Conservation (phyloP, 92 coral and sea anemone species). For the Umimayanthus chanpuru region DNA sequence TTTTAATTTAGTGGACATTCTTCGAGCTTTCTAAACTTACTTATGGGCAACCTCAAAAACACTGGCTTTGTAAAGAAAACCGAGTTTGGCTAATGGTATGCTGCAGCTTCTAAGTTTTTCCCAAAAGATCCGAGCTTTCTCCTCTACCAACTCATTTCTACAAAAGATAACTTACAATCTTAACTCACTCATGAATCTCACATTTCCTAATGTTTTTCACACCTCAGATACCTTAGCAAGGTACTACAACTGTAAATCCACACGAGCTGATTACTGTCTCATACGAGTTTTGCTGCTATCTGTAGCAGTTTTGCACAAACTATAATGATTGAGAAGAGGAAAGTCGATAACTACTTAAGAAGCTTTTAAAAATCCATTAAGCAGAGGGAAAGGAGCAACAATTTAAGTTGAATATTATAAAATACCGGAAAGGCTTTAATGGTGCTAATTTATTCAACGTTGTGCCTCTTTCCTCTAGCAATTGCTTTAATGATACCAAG, state of each 20-base stretch:
- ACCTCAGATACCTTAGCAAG: neutral
- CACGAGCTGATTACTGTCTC: neutral
- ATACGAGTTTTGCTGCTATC: neutral
- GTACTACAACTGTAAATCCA: neutral
- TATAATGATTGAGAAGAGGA: conserved; percentile 5
- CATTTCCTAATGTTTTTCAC: neutral
- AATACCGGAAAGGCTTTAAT: neutral
- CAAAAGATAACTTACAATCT: too few relatives aligned
- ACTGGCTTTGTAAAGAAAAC: too few relatives aligned
- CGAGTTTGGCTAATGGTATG: too few relatives aligned
- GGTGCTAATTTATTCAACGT: neutral
- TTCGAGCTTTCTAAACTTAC: too few relatives aligned
- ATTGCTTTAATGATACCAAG: neutral
- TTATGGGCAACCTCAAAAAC: too few relatives aligned
- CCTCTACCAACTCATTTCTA: neutral
- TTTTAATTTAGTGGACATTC: too few relatives aligned
- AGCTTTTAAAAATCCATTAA: conserved; percentile 35
- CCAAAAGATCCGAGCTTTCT: too few relatives aligned
- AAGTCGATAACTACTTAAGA: conserved; percentile 23
- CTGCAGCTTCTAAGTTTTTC: too few relatives aligned
- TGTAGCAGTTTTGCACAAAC: neutral
- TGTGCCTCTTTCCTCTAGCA: neutral
- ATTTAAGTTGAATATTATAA: neutral
- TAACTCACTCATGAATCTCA: neutral
- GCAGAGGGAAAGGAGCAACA: neutral